Evolutionary conservation across 2,113 vertebrate genomes (phyloP).

Genomic region (Xenopus borealis): DNA sequence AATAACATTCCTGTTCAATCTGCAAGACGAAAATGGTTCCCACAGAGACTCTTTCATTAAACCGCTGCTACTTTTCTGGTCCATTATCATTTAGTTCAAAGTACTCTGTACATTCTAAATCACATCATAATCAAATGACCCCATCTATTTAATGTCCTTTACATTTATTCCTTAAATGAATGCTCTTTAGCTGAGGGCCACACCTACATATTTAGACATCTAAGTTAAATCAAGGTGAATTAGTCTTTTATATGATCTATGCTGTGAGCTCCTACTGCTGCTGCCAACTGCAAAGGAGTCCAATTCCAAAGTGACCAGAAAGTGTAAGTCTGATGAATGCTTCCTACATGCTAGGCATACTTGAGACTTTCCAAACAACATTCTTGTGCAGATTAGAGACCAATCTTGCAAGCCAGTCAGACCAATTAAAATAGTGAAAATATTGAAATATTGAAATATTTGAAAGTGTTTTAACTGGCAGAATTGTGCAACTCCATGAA

Average conservation of each 20-base stretch:
- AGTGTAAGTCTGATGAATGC: constrained; percentile 51
- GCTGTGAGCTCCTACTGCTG: constrained; percentile 45
- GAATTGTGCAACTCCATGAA: constrained; percentile 55
- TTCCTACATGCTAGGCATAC: constrained; percentile 56
- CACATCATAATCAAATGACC: constrained; percentile 19
- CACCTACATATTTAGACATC: constrained; percentile 47
- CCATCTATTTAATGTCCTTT: constrained; percentile 30
- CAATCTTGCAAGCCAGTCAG: constrained; percentile 60
- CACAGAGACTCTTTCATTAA: constrained; percentile 40
- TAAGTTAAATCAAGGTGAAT: constrained; percentile 45
- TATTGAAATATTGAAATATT: constrained; percentile 72
- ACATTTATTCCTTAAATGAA: constrained; percentile 43
- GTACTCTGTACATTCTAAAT: background rate
- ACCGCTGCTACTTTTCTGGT: constrained; percentile 12
- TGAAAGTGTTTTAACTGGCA: constrained; percentile 69
- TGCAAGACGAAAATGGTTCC: constrained; percentile 11
- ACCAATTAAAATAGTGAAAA: no score
- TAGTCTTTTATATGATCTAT: constrained; percentile 29
- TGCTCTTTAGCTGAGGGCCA: constrained; percentile 10
- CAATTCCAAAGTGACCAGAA: constrained; percentile 47
- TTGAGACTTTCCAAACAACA: constrained; percentile 69
- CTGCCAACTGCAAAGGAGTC: constrained; percentile 41
- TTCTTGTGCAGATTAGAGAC: constrained; percentile 73
- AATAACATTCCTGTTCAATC: constrained; percentile 34
- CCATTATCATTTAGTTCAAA: constrained; percentile 28